Base-by-base conservation (phyloP, 1,140 invertebrate genomes). In the Physella acuta region DNA sequence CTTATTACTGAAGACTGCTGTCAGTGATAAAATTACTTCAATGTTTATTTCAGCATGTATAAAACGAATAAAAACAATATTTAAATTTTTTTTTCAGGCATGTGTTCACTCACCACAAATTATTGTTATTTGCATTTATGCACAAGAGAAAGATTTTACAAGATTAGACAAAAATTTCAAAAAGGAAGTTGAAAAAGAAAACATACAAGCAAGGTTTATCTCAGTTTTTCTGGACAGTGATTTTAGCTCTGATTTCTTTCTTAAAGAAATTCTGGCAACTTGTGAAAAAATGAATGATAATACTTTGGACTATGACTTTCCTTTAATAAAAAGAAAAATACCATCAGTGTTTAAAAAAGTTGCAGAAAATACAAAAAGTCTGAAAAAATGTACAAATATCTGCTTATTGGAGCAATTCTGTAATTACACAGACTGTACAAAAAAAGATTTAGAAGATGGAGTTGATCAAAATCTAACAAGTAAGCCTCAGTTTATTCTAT, bases 351-450 rank as follows among this genome's bases (percentile, higher is more conserved):
- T n/a, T n/a, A n/a, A n/a, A n/a, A n/a, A n/a, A n/a, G n/a, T n/a
- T n/a, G 4, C 26, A 3, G 33, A 28, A 16, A 31, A 11, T 16
- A 28, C n/a, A n/a, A 64, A 52, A n/a, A n/a, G n/a, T n/a, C 30
- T 64, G 20, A 55, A 24, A 24, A 30, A 30, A 2, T 0, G 31
- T n/a, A 5, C 33, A 34, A 44, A 53, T 20, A 64, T 64, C 30
- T 64, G 62, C 28, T 31, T 8, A 5, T 37, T 64, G 62, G 51
- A 64, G n/a, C 26, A 64, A 4, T 64, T 64, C 37, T 24, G 49
- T 5, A 28, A 64, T n/a, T 39, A 1, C 16, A 20, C 52, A 33
- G 62, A 49, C 17, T 64, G 44, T 30, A 51, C 0, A 26, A 34
- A 30, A 20, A 28, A 64, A 3, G 62, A 64, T 24, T 34, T 64